Evolutionary conservation across 2,113 vertebrate species (phyloP).

Genomic region (Girardinichthys multiradiatus): DNA sequence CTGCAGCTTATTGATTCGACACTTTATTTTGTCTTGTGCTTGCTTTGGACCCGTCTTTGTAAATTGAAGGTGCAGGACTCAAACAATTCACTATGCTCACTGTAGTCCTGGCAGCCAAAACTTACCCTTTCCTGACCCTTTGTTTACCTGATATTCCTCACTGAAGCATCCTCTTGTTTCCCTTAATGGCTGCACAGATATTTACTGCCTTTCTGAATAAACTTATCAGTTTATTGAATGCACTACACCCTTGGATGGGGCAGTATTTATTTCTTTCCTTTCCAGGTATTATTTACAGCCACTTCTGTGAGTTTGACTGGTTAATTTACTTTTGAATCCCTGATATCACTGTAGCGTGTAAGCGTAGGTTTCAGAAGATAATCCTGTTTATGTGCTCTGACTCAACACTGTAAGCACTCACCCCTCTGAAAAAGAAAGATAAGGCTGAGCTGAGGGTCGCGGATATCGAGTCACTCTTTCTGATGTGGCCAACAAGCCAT

Average conservation of each 20-base stretch:
- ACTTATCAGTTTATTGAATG: constrained; percentile 50
- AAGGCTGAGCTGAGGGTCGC: constrained; percentile 60
- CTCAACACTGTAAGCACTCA: constrained; percentile 26
- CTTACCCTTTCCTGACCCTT: constrained; percentile 33
- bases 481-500: constrained; percentile 73
- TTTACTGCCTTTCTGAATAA: constrained; percentile 32
- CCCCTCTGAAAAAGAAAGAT: constrained; percentile 61
- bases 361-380: constrained; percentile 50
- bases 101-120: constrained; percentile 18
- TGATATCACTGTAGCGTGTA: constrained; percentile 53
- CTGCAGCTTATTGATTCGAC: constrained; percentile 57
- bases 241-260: constrained; percentile 22
- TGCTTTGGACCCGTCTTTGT: constrained; percentile 50
- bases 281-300: constrained; percentile 51
- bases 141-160: neutral
- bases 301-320: constrained; percentile 19
- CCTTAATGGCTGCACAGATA: constrained; percentile 18
- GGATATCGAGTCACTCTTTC: constrained; percentile 64
- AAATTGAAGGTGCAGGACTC: constrained; percentile 28
- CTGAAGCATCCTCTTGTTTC: constrained; percentile 7
- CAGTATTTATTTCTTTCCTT: constrained; percentile 26
- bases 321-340: constrained; percentile 38
- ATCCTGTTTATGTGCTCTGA: constrained; percentile 50
- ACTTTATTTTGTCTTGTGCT: constrained; percentile 47
- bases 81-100: constrained; percentile 31